A percentile compares a stretch with the other conserved stretches of the same genome.
Conservation (phyloP, 2,797 vertebrate species). For the Lepilemur septentrionalis region DNA sequence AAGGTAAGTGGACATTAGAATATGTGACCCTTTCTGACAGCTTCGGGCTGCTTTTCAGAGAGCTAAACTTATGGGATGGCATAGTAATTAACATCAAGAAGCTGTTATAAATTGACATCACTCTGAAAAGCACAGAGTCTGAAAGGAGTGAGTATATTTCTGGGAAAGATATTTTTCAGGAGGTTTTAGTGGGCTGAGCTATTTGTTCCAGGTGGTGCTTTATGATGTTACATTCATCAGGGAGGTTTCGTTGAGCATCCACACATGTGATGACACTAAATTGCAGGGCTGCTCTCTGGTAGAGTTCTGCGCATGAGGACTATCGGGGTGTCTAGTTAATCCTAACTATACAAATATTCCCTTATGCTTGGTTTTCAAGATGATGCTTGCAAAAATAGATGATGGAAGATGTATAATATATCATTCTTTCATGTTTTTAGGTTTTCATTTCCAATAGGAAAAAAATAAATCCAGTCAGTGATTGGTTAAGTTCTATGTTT, state of each 20-base stretch:
- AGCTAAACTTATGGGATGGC: conserved; percentile 47
- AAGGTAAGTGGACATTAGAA: conserved; percentile 72
- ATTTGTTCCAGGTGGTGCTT: conserved; percentile 50
- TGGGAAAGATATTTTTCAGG: conserved; percentile 58
- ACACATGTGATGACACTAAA: not conserved
- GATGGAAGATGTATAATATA: not conserved
- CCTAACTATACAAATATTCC: not conserved
- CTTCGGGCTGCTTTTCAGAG: conserved; percentile 60
- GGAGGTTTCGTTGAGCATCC: not conserved
- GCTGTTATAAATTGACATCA: conserved; percentile 57
- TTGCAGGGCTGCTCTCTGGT: not conserved
- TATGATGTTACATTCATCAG: conserved; percentile 39
- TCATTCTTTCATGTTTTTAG: not conserved
- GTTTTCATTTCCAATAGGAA: conserved; percentile 16
- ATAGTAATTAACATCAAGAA: conserved; percentile 75
- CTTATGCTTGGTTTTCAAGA: not conserved
- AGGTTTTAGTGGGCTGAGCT: conserved; percentile 33
- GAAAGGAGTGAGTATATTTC: conserved; percentile 46
- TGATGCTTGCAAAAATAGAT: not conserved
- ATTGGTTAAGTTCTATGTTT: not conserved
- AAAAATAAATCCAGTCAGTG: not conserved
- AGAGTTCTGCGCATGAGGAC: not conserved
- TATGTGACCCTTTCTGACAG: conserved; percentile 59
- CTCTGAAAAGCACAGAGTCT: conserved; percentile 53
- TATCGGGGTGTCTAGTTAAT: not conserved